These are phyloP conservation scores for Brienomyrus longianalis DNA, from an alignment of 2,113 vertebrate species.

Conservation along the genomic window DNA sequence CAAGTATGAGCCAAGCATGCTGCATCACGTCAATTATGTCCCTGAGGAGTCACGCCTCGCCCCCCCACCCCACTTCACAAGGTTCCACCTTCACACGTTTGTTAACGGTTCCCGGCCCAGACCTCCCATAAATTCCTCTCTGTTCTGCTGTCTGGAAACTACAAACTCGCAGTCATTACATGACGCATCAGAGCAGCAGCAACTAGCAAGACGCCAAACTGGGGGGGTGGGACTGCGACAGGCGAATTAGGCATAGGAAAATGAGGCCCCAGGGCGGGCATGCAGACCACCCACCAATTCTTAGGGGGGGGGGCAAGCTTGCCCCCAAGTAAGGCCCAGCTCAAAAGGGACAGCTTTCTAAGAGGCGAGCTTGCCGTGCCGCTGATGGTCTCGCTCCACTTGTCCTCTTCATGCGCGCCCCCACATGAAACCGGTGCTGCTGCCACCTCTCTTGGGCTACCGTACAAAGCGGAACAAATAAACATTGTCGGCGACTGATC, in stretches of 20 bases:
- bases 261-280: slow-evolving; percentile 39
- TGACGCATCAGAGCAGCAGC: slow-evolving; percentile 55
- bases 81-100: neutral
- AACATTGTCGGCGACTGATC: neutral
- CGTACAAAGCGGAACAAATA: slow-evolving; percentile 14
- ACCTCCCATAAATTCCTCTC: neutral
- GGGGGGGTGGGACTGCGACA: slow-evolving; percentile 55
- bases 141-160: slow-evolving; percentile 22
- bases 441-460: neutral
- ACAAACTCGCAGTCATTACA: slow-evolving; percentile 53
- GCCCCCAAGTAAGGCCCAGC: slow-evolving; percentile 17
- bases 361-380: neutral
- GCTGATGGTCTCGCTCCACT: neutral
- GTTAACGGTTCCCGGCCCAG: neutral
- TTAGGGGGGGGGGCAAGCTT: neutral
- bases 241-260: slow-evolving; percentile 58
- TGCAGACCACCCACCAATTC: slow-evolving; percentile 60
- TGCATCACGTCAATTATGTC: neutral
- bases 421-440: slow-evolving; percentile 6
- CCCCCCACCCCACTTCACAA: neutral
- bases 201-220: slow-evolving; percentile 52
- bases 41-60: neutral
- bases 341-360: neutral
- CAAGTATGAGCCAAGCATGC: neutral
- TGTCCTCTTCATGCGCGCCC: neutral